These are phyloP conservation scores for Perccottus glenii DNA, from an alignment of 2,113 vertebrate genomes.

Conservation along the genomic window DNA sequence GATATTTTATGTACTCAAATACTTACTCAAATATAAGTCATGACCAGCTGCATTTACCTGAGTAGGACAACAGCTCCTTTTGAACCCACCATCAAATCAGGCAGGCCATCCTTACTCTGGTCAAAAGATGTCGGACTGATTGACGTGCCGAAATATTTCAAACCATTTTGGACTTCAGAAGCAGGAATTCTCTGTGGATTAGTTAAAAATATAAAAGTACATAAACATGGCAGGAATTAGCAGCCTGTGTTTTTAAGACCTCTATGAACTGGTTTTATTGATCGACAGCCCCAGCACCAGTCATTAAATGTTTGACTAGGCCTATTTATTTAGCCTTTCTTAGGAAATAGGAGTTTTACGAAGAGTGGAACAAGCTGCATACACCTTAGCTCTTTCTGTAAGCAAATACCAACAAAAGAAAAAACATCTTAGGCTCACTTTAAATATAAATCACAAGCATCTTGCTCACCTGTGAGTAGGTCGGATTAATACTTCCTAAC, in stretches of 20 bases:
- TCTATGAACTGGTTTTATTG: neutral
- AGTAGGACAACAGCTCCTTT: slow-evolving; percentile 74
- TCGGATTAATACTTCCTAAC: slow-evolving; percentile 29
- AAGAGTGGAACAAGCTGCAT: neutral
- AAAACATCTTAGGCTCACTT: too few relatives aligned
- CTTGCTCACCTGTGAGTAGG: slow-evolving; percentile 71
- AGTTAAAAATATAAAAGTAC: neutral
- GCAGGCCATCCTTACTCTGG: slow-evolving; percentile 61
- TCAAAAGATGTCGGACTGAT: slow-evolving; percentile 72
- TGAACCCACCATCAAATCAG: slow-evolving; percentile 76
- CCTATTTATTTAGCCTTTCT: too few relatives aligned
- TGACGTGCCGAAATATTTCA: slow-evolving; percentile 75
- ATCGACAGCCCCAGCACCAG: too few relatives aligned
- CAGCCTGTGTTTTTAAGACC: too few relatives aligned
- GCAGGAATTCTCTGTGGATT: slow-evolving; percentile 68
- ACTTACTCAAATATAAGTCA: neutral
- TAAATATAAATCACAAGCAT: neutral
- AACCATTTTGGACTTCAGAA: slow-evolving; percentile 50
- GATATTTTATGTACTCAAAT: neutral
- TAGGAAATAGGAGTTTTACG: too few relatives aligned
- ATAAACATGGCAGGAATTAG: neutral
- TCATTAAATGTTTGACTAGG: too few relatives aligned
- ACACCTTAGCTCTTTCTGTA: too few relatives aligned
- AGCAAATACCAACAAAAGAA: too few relatives aligned
- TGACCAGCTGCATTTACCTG: slow-evolving; percentile 58